Evolutionary conservation across 2,797 vertebrate species (phyloP), one percentile per base, ranked within the genome.

Genomic region (Leucoraja ocellata): DNA sequence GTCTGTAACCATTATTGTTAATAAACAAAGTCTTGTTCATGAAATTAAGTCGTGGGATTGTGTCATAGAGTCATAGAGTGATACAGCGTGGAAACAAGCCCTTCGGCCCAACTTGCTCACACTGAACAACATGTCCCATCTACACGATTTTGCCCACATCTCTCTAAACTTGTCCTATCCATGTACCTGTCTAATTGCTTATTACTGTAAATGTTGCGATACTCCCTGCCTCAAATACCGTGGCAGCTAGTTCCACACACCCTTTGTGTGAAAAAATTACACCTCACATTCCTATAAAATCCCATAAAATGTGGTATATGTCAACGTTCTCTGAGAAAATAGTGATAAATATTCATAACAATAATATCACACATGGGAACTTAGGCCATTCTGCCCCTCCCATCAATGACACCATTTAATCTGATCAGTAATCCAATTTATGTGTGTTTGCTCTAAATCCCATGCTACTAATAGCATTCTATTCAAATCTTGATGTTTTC

Each of bases 1-100:
- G 46, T 92, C 36, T 92, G 73, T 54, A 74, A 74, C 32, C 32
- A 68, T 88, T 68, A 88, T 88, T 92, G 54, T 73, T 73, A 91
- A 23, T 91, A n/a, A n/a, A 76, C 39, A 88, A 36, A 32, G 10
- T 68, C 1, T 18, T 10, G n/a, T 16, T 14, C 84, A 14, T 88
- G n/a, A 88, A 65, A 88, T 88, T 18, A 68, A 65, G 7, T 65
- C 18, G 16, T 32, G 63, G 46, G 46, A 46, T 46, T 46, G 46
- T 46, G 46, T 46, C 46, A 46, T 46, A 32, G 32, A 46, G 39
- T 46, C 39, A 46, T 46, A 46, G 46, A 46, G 46, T 46, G 46
- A 46, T 46, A 46, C 46, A 46, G 46, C 46, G 46, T 46, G 46
- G 46, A 46, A 46, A 46, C 46, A 46, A 46, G 46, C 46, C 46